phyloP scores from a whole-genome alignment of 92 coral and sea anemone species.

The Palythoa grandis region DNA sequence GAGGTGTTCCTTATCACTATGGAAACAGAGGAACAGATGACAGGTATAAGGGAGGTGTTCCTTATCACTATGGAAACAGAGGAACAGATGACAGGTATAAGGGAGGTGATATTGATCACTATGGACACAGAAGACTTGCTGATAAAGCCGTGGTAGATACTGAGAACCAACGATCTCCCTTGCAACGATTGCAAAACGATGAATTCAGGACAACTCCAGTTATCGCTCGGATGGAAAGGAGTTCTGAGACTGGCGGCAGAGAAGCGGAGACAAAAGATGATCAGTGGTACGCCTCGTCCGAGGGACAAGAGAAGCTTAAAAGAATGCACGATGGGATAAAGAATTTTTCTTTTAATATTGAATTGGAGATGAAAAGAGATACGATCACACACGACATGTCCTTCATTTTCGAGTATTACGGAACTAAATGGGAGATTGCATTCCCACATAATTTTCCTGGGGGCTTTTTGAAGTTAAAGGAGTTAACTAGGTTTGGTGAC shows the following conservation, averaged over 20 bases:
- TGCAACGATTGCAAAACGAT: neutral
- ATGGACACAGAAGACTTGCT: no score
- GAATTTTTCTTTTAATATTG: slow-evolving; percentile 4
- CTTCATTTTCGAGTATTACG: slow-evolving; percentile 9
- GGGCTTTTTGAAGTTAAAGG: slow-evolving; percentile 14
- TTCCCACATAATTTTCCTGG: slow-evolving; percentile 50
- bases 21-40: neutral
- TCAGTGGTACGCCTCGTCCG: slow-evolving; percentile 53
- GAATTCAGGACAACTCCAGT: neutral
- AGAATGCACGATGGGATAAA: slow-evolving; percentile 32
- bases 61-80: no score
- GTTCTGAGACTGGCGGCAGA: neutral
- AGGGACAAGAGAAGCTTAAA: slow-evolving; percentile 40
- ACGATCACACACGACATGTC: slow-evolving; percentile 44
- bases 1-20: neutral
- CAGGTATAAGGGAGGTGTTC: neutral
- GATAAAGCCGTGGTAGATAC: neutral
- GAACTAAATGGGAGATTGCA: slow-evolving; percentile 33
- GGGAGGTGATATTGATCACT: no score
- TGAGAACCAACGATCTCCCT: neutral
- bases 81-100: no score
- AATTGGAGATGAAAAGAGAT: slow-evolving; percentile 41
- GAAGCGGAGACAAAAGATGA: neutral
- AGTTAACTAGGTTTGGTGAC: neutral
- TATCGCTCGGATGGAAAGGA: neutral